Percentiles rank a stretch among this genome's conserved stretches.
phyloP scores from a whole-genome alignment of 1,140 invertebrate species.

The Lucilia sericata region DNA sequence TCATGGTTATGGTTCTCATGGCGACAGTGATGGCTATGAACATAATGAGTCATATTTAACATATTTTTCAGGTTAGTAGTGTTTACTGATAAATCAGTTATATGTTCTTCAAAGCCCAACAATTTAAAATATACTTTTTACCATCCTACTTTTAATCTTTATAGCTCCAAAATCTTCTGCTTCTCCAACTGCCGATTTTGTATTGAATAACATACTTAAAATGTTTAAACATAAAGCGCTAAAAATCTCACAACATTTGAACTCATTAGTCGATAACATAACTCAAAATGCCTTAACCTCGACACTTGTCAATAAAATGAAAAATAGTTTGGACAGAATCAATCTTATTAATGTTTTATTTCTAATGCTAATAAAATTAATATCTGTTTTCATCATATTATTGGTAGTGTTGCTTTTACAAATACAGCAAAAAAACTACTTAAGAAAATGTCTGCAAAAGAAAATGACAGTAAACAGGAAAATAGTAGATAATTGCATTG shows the following conservation, averaged over 20 bases:
- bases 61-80: constrained; percentile 59
- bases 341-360: neutral
- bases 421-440: neutral
- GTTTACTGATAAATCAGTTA: too few species aligned
- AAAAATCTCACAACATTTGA: neutral
- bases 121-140: too few species aligned
- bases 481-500: neutral
- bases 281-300: neutral
- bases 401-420: neutral
- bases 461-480: neutral
- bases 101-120: too few species aligned
- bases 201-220: neutral
- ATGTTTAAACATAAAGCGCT: neutral
- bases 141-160: neutral
- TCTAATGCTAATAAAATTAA: neutral
- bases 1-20: constrained; percentile 60
- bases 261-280: neutral
- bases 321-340: constrained; percentile 5
- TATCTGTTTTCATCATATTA: constrained; percentile 23
- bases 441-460: neutral
- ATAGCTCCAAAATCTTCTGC: constrained; percentile 20
- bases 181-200: neutral
- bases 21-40: constrained; percentile 57
- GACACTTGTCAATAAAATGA: constrained; percentile 34
- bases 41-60: constrained; percentile 66